These are phyloP conservation scores for Hippocampus mohnikei DNA, from an alignment of 2,113 vertebrate genomes.

Conservation along the genomic window DNA sequence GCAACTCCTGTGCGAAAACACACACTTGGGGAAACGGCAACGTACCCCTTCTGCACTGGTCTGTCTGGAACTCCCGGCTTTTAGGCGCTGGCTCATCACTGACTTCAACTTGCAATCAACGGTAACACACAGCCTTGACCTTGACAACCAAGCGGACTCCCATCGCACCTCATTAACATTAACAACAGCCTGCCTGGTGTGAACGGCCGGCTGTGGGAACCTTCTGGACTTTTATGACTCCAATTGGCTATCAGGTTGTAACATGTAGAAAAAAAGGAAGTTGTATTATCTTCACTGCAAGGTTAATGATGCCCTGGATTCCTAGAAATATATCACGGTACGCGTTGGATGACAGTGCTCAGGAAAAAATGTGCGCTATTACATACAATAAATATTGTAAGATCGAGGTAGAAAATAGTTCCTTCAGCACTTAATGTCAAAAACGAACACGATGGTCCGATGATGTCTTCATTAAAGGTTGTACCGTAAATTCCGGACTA, in stretches of 20 bases:
- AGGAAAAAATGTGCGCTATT: constrained; percentile 24
- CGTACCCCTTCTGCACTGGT: background rate
- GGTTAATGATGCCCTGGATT: constrained; percentile 53
- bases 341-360: constrained; percentile 19
- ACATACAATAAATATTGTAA: background rate
- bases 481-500: too few relatives aligned
- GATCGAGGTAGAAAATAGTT: too few relatives aligned
- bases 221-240: constrained; percentile 60
- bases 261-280: constrained; percentile 61
- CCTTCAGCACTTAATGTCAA: background rate
- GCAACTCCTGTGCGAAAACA: background rate
- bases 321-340: constrained; percentile 32
- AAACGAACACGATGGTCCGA: background rate
- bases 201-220: constrained; percentile 53
- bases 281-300: constrained; percentile 56
- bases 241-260: constrained; percentile 56
- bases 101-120: background rate
- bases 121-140: constrained; percentile 55
- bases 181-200: constrained; percentile 57
- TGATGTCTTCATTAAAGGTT: background rate
- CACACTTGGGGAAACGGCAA: background rate
- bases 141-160: constrained; percentile 54
- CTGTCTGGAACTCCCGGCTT: background rate
- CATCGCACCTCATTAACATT: constrained; percentile 64
- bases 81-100: background rate